Conservation (phyloP, 2,888 invertebrate species). For the Mythimna vitellina region DNA sequence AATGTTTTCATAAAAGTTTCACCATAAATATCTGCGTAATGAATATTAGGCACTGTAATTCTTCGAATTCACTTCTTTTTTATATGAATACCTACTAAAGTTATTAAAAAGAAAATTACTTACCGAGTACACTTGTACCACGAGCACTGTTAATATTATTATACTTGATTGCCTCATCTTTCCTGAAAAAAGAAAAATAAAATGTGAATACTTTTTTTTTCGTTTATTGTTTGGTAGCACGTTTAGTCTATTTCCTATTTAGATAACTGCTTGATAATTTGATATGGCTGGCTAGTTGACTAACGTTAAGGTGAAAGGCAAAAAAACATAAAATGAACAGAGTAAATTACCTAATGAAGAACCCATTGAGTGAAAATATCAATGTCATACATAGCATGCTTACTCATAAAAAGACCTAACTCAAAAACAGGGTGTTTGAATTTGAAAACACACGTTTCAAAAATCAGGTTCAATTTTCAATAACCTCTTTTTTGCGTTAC, state of each 20-base stretch:
- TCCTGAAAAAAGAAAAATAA: constrained; percentile 68
- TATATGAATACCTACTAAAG: constrained; percentile 12
- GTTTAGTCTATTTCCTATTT: not conserved
- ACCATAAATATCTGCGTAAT: not conserved
- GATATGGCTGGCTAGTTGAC: not conserved
- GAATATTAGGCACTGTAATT: not conserved
- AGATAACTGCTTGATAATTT: not conserved
- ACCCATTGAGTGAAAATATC: not conserved
- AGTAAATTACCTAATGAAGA: not conserved
- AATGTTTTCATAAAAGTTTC: not conserved
- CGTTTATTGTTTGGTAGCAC: not conserved
- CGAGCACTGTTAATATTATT: constrained; percentile 66
- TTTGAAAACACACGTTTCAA: no score
- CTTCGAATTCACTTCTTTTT: constrained; percentile 5
- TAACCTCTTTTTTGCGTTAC: no score
- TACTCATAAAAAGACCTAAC: no score
- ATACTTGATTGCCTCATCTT: constrained; percentile 72
- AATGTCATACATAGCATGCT: no score
- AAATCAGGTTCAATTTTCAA: no score
- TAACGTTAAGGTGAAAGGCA: not conserved
- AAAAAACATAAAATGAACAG: not conserved
- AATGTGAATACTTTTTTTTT: not conserved
- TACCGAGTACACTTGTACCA: constrained; percentile 72
- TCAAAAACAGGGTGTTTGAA: no score
- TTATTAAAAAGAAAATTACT: constrained; percentile 59